Conservation (phyloP, 2,797 vertebrate genomes). For the Eospalax fontanierii region DNA sequence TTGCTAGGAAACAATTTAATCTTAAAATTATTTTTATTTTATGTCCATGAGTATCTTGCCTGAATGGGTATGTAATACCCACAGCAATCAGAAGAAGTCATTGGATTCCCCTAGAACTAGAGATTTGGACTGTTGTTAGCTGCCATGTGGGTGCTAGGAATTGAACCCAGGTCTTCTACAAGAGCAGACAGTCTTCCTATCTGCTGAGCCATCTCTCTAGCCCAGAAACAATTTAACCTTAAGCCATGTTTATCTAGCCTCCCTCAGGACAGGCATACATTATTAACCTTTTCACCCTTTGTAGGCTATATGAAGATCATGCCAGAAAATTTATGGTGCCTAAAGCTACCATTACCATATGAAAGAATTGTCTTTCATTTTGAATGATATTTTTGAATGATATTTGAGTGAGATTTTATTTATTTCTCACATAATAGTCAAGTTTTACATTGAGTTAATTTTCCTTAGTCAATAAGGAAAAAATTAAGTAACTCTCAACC, state of each 20-base stretch:
- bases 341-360: conserved; percentile 22
- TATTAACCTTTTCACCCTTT: conserved; percentile 75
- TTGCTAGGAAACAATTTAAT: conserved; percentile 77
- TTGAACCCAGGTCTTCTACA: no score
- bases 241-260: conserved; percentile 76
- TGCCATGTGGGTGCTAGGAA: no score
- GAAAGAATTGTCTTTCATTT: conserved; percentile 74
- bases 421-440: conserved; percentile 56
- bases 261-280: conserved; percentile 63
- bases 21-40: not conserved
- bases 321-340: conserved; percentile 50
- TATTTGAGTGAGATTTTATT: not conserved
- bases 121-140: no score
- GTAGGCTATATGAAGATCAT: not conserved
- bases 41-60: no score
- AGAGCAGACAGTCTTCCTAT: no score
- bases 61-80: no score
- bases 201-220: no score
- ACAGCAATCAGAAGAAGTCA: no score
- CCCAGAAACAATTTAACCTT: not conserved
- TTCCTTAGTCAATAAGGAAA: conserved; percentile 56
- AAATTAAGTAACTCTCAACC: conserved; percentile 48
- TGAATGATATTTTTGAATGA: conserved; percentile 58
- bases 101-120: no score
- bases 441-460: conserved; percentile 25